Evolutionary conservation across 1,140 invertebrate genomes (phyloP).

Genomic region (Helicorthomorpha holstii): DNA sequence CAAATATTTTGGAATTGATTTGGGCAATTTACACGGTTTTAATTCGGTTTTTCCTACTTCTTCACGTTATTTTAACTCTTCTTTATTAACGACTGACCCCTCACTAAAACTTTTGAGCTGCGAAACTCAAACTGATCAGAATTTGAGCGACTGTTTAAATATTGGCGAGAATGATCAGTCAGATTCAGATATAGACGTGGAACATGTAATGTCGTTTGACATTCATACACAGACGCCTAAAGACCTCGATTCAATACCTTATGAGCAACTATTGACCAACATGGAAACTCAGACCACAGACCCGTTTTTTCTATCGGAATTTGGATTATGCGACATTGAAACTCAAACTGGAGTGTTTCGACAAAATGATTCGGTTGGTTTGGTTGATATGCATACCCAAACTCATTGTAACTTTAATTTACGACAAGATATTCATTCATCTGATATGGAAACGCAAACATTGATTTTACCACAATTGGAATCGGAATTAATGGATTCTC

Average conservation of each 20-base stretch:
- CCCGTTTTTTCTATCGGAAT: slow-evolving; percentile 11
- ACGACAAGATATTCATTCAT: background rate
- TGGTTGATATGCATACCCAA: slow-evolving; percentile 1
- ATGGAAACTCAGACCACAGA: slow-evolving; percentile 12
- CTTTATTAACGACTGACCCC: background rate
- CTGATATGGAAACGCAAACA: slow-evolving; percentile 1
- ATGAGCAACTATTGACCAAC: slow-evolving; percentile 3
- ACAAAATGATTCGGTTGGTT: background rate
- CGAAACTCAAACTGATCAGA: slow-evolving; percentile 6
- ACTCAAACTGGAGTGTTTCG: slow-evolving; percentile 8
- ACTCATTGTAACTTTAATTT: background rate
- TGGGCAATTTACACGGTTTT: background rate
- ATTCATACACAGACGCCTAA: slow-evolving; percentile 4
- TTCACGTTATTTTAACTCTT: background rate
- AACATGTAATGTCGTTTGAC: slow-evolving; percentile 1
- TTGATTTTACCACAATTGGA: background rate
- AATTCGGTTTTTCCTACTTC: background rate
- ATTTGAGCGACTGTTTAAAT: background rate
- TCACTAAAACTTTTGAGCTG: background rate
- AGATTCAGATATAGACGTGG: background rate
- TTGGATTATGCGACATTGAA: slow-evolving; percentile 12
- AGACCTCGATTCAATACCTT: slow-evolving; percentile 2
- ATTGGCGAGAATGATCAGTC: background rate
- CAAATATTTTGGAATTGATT: background rate
- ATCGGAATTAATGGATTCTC: slow-evolving; percentile 4